phyloP scores from a whole-genome alignment of 2,888 invertebrate species.

The Eudemis profundana region DNA sequence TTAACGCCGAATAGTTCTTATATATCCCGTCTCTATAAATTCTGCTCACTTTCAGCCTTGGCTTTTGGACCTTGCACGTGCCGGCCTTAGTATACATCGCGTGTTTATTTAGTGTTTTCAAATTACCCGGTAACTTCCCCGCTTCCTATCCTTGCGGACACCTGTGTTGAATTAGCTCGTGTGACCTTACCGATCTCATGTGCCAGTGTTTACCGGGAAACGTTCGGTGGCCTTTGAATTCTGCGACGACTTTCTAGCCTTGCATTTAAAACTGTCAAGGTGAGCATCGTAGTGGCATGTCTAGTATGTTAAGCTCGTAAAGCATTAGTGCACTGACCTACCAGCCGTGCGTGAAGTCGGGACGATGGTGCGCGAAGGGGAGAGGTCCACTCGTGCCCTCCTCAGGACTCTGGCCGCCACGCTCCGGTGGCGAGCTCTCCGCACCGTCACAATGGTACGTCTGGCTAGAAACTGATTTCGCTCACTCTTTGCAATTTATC shows the following conservation, averaged over 20 bases:
- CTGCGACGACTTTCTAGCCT: slow-evolving; percentile 53
- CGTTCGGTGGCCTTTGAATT: slow-evolving; percentile 49
- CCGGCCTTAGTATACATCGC: slow-evolving; percentile 33
- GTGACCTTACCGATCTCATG: slow-evolving; percentile 29
- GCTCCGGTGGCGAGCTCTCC: slow-evolving; percentile 77
- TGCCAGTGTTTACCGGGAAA: slow-evolving; percentile 39
- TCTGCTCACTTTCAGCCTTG: slow-evolving; percentile 30
- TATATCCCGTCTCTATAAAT: slow-evolving; percentile 11
- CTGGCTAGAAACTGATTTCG: slow-evolving; percentile 55
- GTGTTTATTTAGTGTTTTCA: slow-evolving; percentile 29
- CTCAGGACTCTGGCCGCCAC: slow-evolving; percentile 77
- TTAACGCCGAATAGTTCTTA: slow-evolving; percentile 10
- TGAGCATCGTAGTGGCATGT: slow-evolving; percentile 53
- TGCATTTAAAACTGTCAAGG: slow-evolving; percentile 68
- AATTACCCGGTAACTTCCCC: slow-evolving; percentile 20
- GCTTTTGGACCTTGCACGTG: slow-evolving; percentile 26
- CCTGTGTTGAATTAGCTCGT: slow-evolving; percentile 33
- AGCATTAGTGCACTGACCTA: slow-evolving; percentile 77
- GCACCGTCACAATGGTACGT: slow-evolving; percentile 74
- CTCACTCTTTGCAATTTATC: slow-evolving; percentile 32
- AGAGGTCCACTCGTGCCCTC: slow-evolving; percentile 75
- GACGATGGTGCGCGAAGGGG: slow-evolving; percentile 81
- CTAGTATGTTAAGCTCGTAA: slow-evolving; percentile 56
- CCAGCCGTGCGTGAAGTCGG: slow-evolving; percentile 79
- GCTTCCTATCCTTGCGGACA: slow-evolving; percentile 38